Base-by-base conservation (phyloP, 2,888 invertebrate genomes). In the Volucella zonaria region DNA sequence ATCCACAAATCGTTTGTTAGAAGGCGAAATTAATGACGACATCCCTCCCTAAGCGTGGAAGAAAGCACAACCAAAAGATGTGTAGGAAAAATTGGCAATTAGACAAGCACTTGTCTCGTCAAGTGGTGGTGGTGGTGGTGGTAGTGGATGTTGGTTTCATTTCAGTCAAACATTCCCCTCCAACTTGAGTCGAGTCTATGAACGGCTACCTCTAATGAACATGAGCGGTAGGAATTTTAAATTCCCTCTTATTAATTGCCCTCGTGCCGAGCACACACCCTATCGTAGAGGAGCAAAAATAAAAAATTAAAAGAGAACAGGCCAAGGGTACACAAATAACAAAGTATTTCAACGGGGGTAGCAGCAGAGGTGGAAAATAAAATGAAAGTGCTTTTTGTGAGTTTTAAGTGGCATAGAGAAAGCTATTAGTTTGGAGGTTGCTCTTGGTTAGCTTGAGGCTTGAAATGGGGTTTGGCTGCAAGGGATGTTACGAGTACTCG, bases 391-490 rank as follows among this genome's bases (percentile, higher is more conserved):
- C 61, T 83, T 83, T 83, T 67, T 83, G 61, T 75, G 75, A 71
- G 71, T 83, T 80, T 83, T 76, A 76, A 83, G 83, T 79, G 75
- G 71, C 47, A 52, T 47, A 51, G 70, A 76, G 61, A 76, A 76
- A 80, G 71, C 75, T 51, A 83, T 83, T 80, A 83, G 83, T 83
- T 83, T 79, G 54, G 79, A 71, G 75, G 73, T 82, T 78, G 56
- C 54, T 71, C 6, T 73, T 43, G 76, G 66, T 59, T 66, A 12
- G 58, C 70, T 71, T 82, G 71, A 52, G 51, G 49, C 40, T 68
- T 59, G 8, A 45, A 38, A 23, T 45, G 11, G 45, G 52, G 23
- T 47, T 38, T 52, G 10, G n/a, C 15, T 38, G 11, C n/a, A 18
- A 40, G 47, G 62, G 62, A 18, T 31, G 61, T 23, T 47, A n/a